phyloP scores from a whole-genome alignment of 2,888 invertebrate genomes.

The Hylaea fasciaria region DNA sequence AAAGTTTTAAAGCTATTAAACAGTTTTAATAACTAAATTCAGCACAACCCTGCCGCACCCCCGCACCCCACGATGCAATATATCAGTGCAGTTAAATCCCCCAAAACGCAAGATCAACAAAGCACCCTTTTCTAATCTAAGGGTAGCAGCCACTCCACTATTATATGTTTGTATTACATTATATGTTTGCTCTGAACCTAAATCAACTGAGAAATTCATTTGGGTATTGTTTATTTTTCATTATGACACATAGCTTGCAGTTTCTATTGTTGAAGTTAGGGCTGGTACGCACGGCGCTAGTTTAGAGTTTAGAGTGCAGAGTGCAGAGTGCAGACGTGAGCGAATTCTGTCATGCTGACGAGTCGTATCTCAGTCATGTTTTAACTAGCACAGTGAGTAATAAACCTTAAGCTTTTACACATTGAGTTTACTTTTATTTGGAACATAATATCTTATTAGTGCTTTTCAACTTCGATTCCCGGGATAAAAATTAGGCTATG shows the following conservation, averaged over 20 bases:
- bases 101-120: conserved; percentile 21
- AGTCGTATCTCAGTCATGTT: no score
- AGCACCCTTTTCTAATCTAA: conserved; percentile 54
- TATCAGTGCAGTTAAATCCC: conserved; percentile 30
- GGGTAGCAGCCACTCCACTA: conserved; percentile 53
- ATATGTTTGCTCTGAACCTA: conserved; percentile 61
- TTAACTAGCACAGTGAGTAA: no score
- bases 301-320: conserved; percentile 1
- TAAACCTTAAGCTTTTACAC: no score
- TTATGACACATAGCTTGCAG: conserved; percentile 52
- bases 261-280: not conserved
- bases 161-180: conserved; percentile 20
- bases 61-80: conserved; percentile 26
- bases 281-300: not conserved
- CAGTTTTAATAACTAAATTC: conserved; percentile 14
- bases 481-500: no score
- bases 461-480: no score
- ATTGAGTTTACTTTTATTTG: no score
- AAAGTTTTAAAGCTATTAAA: not conserved
- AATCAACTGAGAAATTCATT: conserved; percentile 52
- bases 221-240: conserved; percentile 62
- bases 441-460: no score
- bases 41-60: conserved; percentile 12
- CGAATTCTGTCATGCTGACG: no score
- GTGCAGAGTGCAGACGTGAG: conserved; percentile 11